phyloP scores from a whole-genome alignment of 2,113 vertebrate genomes.

The Misgurnus anguillicaudatus region DNA sequence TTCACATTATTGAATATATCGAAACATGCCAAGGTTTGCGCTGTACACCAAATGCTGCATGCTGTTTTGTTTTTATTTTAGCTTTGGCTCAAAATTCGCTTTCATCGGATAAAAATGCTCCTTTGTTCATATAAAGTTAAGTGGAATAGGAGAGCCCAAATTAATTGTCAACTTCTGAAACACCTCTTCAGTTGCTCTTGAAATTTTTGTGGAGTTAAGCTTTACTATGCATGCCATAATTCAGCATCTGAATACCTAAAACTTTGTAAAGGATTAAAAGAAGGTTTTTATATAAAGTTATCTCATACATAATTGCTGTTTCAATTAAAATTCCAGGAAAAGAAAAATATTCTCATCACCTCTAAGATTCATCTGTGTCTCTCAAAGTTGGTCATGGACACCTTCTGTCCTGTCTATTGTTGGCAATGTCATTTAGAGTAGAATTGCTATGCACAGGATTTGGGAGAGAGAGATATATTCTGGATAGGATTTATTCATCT shows the following conservation, averaged over 20 bases:
- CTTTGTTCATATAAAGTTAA: slow-evolving; percentile 13
- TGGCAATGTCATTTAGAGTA: slow-evolving; percentile 38
- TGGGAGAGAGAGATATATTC: slow-evolving; percentile 60
- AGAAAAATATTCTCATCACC: neutral
- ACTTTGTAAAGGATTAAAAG: neutral
- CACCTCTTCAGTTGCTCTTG: neutral
- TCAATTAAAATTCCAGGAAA: neutral
- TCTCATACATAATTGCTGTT: neutral
- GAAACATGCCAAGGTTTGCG: slow-evolving; percentile 13
- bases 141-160: slow-evolving; percentile 5
- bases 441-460: slow-evolving; percentile 4
- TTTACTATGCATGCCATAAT: neutral
- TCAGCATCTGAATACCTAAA: neutral
- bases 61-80: slow-evolving; percentile 15
- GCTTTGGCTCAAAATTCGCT: neutral
- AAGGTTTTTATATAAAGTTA: neutral
- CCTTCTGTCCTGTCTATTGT: neutral
- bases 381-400: neutral
- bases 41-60: neutral
- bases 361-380: slow-evolving; percentile 2
- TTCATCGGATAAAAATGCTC: neutral
- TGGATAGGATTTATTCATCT: slow-evolving; percentile 65
- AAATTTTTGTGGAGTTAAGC: neutral
- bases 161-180: neutral
- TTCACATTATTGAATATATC: slow-evolving; percentile 32